Conservation (phyloP, 2,113 vertebrate genomes). For the Romanogobio albipinnatus region DNA sequence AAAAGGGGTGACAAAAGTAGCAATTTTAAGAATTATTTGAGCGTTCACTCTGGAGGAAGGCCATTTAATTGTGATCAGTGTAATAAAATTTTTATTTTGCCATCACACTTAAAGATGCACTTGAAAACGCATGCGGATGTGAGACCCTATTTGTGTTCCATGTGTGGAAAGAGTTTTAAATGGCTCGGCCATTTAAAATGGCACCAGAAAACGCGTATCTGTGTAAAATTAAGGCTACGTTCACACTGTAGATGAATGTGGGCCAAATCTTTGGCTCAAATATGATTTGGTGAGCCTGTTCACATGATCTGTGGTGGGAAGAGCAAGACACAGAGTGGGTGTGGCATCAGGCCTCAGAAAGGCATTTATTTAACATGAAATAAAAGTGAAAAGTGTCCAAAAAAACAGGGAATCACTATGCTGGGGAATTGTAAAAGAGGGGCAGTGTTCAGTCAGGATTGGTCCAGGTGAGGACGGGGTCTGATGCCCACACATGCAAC, state of each 20-base stretch:
- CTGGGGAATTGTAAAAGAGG: too few relatives aligned
- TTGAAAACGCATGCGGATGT: background rate
- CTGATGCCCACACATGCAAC: too few relatives aligned
- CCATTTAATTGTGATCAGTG: background rate
- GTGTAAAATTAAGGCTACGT: background rate
- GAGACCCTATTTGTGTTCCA: background rate
- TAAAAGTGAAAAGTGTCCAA: too few relatives aligned
- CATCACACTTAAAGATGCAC: background rate
- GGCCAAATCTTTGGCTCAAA: background rate
- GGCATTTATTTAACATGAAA: too few relatives aligned
- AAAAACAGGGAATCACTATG: too few relatives aligned
- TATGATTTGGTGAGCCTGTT: background rate
- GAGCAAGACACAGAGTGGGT: too few relatives aligned
- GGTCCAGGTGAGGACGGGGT: too few relatives aligned
- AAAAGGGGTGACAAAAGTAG: background rate
- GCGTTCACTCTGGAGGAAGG: background rate
- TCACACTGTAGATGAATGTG: background rate
- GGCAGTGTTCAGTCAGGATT: too few relatives aligned
- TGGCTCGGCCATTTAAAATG: slow-evolving; percentile 1
- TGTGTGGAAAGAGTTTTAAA: slow-evolving; percentile 9
- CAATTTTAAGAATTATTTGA: background rate
- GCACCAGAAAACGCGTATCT: background rate
- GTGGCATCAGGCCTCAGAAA: too few relatives aligned
- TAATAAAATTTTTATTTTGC: background rate
- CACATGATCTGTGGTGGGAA: background rate